Conservation (phyloP, 1,140 invertebrate species). For the Drosophila paulistorum region DNA sequence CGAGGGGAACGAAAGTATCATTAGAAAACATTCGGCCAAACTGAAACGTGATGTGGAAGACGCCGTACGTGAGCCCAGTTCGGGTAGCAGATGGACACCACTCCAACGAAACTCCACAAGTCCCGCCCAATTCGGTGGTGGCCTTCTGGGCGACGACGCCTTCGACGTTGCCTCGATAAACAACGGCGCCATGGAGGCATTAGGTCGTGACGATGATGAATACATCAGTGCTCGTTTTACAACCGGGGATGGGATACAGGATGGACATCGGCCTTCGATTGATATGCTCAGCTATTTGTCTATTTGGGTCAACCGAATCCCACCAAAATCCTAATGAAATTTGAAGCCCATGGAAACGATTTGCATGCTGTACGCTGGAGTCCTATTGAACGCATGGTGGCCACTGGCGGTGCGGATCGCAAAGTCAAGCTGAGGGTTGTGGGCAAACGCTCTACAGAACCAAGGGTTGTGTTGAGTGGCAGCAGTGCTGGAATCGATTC, state of each 20-base stretch:
- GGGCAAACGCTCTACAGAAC: conserved; percentile 89
- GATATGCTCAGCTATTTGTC: conserved; percentile 53
- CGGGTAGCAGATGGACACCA: conserved; percentile 29
- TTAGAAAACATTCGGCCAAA: conserved; percentile 93
- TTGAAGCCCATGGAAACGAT: conserved; percentile 96
- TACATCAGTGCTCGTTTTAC: conserved; percentile 58
- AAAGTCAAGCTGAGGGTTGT: conserved; percentile 99
- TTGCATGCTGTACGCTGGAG: conserved; percentile 97
- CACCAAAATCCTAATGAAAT: conserved; percentile 77
- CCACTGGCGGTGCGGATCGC: conserved; percentile 96
- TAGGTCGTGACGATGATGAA: conserved; percentile 65
- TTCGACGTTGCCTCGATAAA: conserved; percentile 60
- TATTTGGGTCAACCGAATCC: conserved; percentile 71
- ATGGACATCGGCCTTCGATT: conserved; percentile 33
- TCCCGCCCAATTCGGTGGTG: conserved; percentile 49
- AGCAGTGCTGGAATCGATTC: conserved; percentile 97
- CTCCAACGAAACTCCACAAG: conserved; percentile 59
- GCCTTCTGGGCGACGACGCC: conserved; percentile 65
- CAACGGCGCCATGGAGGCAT: conserved; percentile 70
- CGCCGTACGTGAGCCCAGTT: conserved; percentile 87
- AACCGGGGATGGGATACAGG: conserved; percentile 43
- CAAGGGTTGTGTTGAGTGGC: conserved; percentile 91
- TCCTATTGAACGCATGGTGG: conserved; percentile 91
- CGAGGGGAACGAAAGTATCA: conserved; percentile 95
- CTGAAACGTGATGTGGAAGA: conserved; percentile 96